These are phyloP conservation scores for Branchellion lobata DNA, from an alignment of 2,888 invertebrate genomes.

Conservation along the genomic window DNA sequence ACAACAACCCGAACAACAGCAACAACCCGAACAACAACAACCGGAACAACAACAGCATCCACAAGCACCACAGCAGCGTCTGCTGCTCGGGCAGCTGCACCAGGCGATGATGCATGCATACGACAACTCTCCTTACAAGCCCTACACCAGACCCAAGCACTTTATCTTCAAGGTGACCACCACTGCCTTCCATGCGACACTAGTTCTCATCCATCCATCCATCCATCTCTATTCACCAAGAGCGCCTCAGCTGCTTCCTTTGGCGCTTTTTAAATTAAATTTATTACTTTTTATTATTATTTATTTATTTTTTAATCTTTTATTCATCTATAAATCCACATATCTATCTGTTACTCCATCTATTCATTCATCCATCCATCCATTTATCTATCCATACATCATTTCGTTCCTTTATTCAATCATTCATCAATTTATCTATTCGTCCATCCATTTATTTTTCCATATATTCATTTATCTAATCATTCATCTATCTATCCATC, in stretches of 20 bases:
- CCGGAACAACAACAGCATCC: not conserved
- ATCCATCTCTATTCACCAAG: too few relatives aligned
- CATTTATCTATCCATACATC: too few relatives aligned
- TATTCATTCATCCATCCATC: too few relatives aligned
- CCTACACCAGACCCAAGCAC: constrained; percentile 81
- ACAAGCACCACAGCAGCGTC: constrained; percentile 24
- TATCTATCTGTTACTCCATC: too few relatives aligned
- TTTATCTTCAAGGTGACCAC: constrained; percentile 71
- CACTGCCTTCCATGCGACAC: too few relatives aligned
- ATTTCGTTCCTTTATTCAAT: not conserved
- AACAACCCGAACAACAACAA: not conserved
- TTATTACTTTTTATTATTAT: not conserved
- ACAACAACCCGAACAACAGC: not conserved
- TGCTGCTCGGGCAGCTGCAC: constrained; percentile 76
- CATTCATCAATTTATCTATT: not conserved
- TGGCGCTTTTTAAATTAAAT: not conserved
- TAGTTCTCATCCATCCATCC: too few relatives aligned
- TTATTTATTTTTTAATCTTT: too few relatives aligned
- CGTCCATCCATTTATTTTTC: not conserved
- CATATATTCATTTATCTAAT: not conserved
- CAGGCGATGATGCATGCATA: constrained; percentile 84
- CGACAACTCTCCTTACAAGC: constrained; percentile 76
- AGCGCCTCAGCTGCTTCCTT: not conserved
- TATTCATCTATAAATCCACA: too few relatives aligned
- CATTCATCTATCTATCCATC: not conserved